Evolutionary conservation across 2,888 invertebrate genomes (phyloP).

Genomic region (Drepana falcataria): DNA sequence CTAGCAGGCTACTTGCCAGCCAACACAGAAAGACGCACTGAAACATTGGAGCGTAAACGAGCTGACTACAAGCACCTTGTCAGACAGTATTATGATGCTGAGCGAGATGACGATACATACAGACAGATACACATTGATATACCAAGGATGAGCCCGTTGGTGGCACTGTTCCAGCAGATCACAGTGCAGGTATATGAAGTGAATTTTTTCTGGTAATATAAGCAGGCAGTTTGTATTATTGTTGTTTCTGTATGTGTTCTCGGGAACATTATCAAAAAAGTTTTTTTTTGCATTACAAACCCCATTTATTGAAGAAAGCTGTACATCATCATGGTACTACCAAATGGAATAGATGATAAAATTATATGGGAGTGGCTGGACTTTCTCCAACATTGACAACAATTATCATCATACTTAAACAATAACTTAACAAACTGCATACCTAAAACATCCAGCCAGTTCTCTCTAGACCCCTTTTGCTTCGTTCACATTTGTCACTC

Average conservation of each 20-base stretch:
- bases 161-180: slow-evolving; percentile 96
- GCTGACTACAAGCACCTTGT: slow-evolving; percentile 97
- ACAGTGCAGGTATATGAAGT: slow-evolving; percentile 81
- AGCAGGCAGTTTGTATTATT: background rate
- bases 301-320: too few relatives aligned
- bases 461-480: too few relatives aligned
- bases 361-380: too few relatives aligned
- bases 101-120: slow-evolving; percentile 94
- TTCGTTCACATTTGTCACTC: too few relatives aligned
- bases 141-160: slow-evolving; percentile 98
- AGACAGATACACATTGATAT: slow-evolving; percentile 97
- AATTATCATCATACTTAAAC: too few relatives aligned
- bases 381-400: too few relatives aligned
- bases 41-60: slow-evolving; percentile 93
- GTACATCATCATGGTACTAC: too few relatives aligned
- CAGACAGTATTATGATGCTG: slow-evolving; percentile 96
- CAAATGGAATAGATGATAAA: too few relatives aligned
- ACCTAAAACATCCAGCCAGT: too few relatives aligned
- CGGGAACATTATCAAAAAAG: too few relatives aligned
- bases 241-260: background rate
- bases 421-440: too few relatives aligned
- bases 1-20: slow-evolving; percentile 95
- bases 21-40: slow-evolving; percentile 91
- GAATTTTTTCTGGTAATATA: background rate
- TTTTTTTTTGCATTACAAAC: too few relatives aligned